These are phyloP conservation scores for Chunga burmeisteri DNA, from an alignment of 2,113 vertebrate genomes.

Conservation along the genomic window DNA sequence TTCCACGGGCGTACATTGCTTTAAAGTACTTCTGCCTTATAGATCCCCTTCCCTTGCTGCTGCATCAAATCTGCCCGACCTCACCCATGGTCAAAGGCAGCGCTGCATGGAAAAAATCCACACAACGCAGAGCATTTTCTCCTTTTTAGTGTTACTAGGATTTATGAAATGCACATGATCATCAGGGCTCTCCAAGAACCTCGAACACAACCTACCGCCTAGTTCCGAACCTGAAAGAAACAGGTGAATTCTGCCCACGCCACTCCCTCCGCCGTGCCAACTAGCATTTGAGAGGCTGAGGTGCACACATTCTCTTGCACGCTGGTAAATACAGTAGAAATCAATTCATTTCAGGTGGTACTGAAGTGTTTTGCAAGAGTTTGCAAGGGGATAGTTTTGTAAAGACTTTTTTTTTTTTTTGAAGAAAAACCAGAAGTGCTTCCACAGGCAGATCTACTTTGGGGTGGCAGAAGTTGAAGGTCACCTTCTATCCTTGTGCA, in stretches of 20 bases:
- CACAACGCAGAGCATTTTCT: background rate
- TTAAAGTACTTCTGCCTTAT: background rate
- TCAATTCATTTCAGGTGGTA: background rate
- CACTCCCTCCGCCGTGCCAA: background rate
- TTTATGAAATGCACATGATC: background rate
- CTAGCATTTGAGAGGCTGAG: background rate
- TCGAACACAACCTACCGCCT: rapidly evolving
- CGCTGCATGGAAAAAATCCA: background rate
- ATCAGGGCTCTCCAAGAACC: background rate
- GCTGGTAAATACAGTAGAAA: background rate
- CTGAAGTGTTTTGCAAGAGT: background rate
- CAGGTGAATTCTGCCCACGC: background rate
- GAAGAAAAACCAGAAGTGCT: background rate
- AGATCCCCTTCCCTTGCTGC: background rate
- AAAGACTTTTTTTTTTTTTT: background rate
- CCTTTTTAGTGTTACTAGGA: background rate
- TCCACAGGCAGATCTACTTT: background rate
- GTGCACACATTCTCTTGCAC: background rate
- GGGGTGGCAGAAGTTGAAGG: background rate
- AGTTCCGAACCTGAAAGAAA: background rate
- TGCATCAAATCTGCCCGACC: background rate
- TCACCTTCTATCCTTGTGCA: background rate
- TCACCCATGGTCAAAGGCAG: background rate
- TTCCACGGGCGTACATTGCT: background rate
- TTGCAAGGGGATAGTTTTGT: background rate